phyloP scores from a whole-genome alignment of 2,888 invertebrate species.

The Drosophila meridionalis region DNA sequence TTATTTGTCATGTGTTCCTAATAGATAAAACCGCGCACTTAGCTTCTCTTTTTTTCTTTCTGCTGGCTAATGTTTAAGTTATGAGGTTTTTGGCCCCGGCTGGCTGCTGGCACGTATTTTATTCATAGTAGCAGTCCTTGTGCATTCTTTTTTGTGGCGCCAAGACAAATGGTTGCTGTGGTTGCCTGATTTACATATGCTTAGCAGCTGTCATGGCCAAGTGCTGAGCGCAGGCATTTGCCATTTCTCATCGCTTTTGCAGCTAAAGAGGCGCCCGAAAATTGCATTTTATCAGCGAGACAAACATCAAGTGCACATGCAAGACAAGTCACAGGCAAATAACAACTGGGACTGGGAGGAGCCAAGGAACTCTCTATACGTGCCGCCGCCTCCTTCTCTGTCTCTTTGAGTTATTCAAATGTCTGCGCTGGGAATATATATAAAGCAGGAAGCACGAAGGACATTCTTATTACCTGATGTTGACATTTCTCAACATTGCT shows the following conservation, averaged over 20 bases:
- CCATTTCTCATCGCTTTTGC: slow-evolving; percentile 18
- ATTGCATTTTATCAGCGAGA: slow-evolving; percentile 41
- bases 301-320: slow-evolving; percentile 43
- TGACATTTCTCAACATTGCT: slow-evolving; percentile 59
- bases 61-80: slow-evolving; percentile 24
- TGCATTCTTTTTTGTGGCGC: slow-evolving; percentile 6
- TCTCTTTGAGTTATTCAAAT: slow-evolving; percentile 4
- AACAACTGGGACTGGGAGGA: slow-evolving; percentile 2
- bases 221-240: slow-evolving; percentile 18
- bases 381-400: not conserved
- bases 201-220: slow-evolving; percentile 37
- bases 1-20: slow-evolving; percentile 11
- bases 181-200: slow-evolving; percentile 56
- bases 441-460: slow-evolving; percentile 55
- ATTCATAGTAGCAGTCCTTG: slow-evolving; percentile 26
- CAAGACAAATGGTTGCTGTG: slow-evolving; percentile 14
- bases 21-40: slow-evolving; percentile 4
- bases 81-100: slow-evolving; percentile 45
- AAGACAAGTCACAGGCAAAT: slow-evolving; percentile 26
- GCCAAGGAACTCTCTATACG: slow-evolving; percentile 2
- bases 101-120: slow-evolving; percentile 1
- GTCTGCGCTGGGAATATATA: slow-evolving; percentile 14
- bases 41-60: not conserved
- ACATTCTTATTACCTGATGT: slow-evolving; percentile 72
- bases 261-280: slow-evolving; percentile 16